Evolutionary conservation across 2,113 vertebrate genomes (phyloP), one percentile per base, ranked within the genome.

Genomic region (Leptocoma aspasia): DNA sequence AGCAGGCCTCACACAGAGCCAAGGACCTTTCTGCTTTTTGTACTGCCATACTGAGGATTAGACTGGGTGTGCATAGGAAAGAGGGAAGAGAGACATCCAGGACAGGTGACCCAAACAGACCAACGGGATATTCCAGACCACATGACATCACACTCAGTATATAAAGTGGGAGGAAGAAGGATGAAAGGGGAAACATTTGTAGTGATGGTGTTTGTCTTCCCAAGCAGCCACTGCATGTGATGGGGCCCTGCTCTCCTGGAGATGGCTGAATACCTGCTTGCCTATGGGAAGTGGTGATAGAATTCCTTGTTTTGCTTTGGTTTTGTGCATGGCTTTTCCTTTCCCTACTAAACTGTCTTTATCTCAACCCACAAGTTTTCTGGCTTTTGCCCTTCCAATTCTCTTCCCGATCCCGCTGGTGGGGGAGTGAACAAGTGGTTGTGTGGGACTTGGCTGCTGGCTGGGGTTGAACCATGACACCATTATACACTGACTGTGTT

Each of bases 371-470:
- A 57, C 0, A 0, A 56, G 17, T 65, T 72, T 50, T 31, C 52
- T 31, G 44, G 15, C 52, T 81, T 73, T 81, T 24, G 37, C 13
- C 37, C 28, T 59, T 45, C 37, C 1, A 4, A 16, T n/a, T 45
- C 15, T 66, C 33, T 59, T 72, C 28, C 52, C 0, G 1, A 28
- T 30, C 23, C 44, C 37, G 22, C 15, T 21, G 33, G 27, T 10
- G 4, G 7, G 3, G 27, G 19, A 59, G 23, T 26, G 33, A 66
- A 18, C 2, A 5, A 45, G 44, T 0, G 0, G 28, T 28, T 52
- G 8, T 5, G 5, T 35, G 28, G 13, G 66, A 63, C 27, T 50
- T 56, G 12, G 50, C 17, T 57, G 31, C 31, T 81, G 44, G 17
- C 52, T 89, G 59, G 22, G 15, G 13, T 39, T 44, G 53, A 66